Conservation (phyloP, 2,888 invertebrate species). For the Merodon equestris region DNA sequence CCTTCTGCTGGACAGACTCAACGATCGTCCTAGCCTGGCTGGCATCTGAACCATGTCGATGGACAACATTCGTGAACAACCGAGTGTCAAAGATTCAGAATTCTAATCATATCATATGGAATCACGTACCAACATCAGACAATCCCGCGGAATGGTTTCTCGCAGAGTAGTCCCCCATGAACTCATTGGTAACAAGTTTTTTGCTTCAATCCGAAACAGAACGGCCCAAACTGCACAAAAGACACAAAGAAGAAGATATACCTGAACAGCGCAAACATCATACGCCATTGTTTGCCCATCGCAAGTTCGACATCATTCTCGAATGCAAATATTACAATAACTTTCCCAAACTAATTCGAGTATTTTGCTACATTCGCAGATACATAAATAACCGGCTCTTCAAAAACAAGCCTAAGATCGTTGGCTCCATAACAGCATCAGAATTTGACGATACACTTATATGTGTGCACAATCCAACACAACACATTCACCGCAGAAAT, state of each 20-base stretch:
- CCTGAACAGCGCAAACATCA: slow-evolving; percentile 9
- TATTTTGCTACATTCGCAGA: slow-evolving; percentile 17
- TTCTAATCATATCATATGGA: slow-evolving; percentile 1
- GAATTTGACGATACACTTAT: slow-evolving; percentile 18
- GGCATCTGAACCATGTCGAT: slow-evolving; percentile 41
- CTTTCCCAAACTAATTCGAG: neutral
- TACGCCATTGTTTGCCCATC: neutral
- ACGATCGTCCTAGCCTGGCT: slow-evolving; percentile 26
- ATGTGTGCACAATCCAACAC: slow-evolving; percentile 15
- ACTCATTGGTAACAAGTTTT: slow-evolving; percentile 5
- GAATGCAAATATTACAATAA: slow-evolving; percentile 4
- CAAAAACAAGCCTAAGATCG: slow-evolving; percentile 10
- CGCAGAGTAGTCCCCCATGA: slow-evolving; percentile 5
- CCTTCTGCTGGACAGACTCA: slow-evolving; percentile 29
- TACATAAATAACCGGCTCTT: slow-evolving; percentile 14
- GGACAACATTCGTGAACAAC: slow-evolving; percentile 28
- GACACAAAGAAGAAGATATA: slow-evolving; percentile 1
- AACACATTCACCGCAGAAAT: neutral
- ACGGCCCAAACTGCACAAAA: slow-evolving; percentile 6
- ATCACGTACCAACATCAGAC: slow-evolving; percentile 3
- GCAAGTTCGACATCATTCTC: neutral
- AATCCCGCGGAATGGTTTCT: slow-evolving; percentile 17
- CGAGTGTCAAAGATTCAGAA: slow-evolving; percentile 21
- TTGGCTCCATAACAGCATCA: slow-evolving; percentile 6
- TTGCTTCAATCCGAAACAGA: slow-evolving; percentile 7